Evolutionary conservation across 2,113 vertebrate species (phyloP), one percentile per base, ranked within the genome.

Genomic region (Morone saxatilis): DNA sequence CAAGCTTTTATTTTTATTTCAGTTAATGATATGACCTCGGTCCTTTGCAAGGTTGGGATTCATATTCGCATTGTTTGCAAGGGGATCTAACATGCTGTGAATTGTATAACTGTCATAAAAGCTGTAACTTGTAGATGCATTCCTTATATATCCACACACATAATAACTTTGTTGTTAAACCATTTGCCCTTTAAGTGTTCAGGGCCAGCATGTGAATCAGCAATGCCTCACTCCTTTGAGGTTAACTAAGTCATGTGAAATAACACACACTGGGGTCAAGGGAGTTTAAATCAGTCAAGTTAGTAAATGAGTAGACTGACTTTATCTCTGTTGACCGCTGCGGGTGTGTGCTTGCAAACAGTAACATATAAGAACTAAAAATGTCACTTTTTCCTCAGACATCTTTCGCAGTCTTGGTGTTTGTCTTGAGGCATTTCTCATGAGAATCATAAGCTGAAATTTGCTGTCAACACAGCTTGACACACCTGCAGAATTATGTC

Each of bases 261-360:
- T 38, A 56, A 57, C 3, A 25, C 9, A 38, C 19, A 40, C 6
- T 50, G 0, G 8, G 53, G 14, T 63, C 57, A 76, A 31, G 43
- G 50, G 59, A 40, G 16, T 47, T 71, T 8, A 36, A 4, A 19
- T 56, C 48, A 68, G 3, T 14, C 12, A 7, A 31, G 48, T 65
- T 59, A 31, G 31, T 43, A 50, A 80, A 85, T 79, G 16, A 53
- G 13, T 84, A 48, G 38, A 57, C 57, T 31, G 14, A 48, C 41
- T 40, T n/a, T 69, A 61, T 48, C 38, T 38, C 54, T 13, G 13
- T n/a, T 65, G 16, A 61, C 8, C 4, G 7, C 57, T 8, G n/a
- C n/a, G 17, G 16, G 14, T 20, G 4, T 50, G 11, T 31, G 6
- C 12, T 13, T 38, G 4, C 50, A 63, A 63, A 83, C 16, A 6